Evolutionary conservation across 1,140 invertebrate species (phyloP), one percentile per base, ranked within the genome.

Genomic region (Campodea augens): DNA sequence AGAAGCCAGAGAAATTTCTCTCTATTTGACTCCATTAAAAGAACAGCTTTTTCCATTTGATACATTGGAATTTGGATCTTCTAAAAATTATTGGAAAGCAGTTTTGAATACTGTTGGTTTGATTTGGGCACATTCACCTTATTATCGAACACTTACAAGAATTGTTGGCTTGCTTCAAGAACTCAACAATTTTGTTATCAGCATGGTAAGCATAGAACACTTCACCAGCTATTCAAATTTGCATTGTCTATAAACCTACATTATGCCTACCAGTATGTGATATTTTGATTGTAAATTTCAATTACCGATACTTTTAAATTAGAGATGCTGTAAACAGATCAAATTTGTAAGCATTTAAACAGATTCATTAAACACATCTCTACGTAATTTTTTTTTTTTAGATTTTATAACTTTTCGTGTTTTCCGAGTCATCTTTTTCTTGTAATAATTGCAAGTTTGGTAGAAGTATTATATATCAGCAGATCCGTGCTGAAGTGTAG

Each of bases 171-270:
- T 96, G 37, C 66, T 95, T 25, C 79, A 81, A 54, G 81, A 92
- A 63, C 82, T 93, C 47, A 82, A 78, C 57, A 96, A 96, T 69
- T 64, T 93, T 49, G 68, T 93, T 38, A 91, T 95, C 52, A 71
- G 81, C 51, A 76, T 83, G 67, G 77, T 76, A 57, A 55, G 44
- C 23, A 3, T 19, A 10, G 5, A 15, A 18, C n/a, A n/a, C n/a
- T n/a, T n/a, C n/a, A n/a, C n/a, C n/a, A n/a, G n/a, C n/a, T n/a
- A n/a, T n/a, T n/a, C n/a, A n/a, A n/a, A n/a, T n/a, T n/a, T n/a
- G n/a, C n/a, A n/a, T n/a, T n/a, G n/a, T n/a, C n/a, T 32, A 7
- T 15, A 32, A 32, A 32, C 27, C 10, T 5, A 10, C 5, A 20
- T 46, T 18, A 19, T 46, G 12, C 7, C 45, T 12, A 18, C 1